These are phyloP conservation scores for Calypte anna DNA, from an alignment of 2,113 vertebrate species.

Conservation along the genomic window DNA sequence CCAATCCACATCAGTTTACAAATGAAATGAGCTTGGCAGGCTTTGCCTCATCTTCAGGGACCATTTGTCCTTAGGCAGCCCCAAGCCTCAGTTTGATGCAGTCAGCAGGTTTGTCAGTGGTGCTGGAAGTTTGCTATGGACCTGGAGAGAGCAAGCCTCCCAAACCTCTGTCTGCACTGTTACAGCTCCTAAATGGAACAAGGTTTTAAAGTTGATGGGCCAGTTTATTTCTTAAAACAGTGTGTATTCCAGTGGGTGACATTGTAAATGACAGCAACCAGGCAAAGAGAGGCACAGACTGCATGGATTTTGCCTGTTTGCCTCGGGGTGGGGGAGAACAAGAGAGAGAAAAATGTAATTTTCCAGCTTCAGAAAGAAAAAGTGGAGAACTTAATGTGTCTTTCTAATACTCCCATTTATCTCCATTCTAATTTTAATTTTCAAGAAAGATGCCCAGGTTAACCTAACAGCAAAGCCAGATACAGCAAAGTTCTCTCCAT, in stretches of 20 bases:
- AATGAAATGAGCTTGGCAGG: neutral
- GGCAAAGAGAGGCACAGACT: neutral
- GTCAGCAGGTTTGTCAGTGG: neutral
- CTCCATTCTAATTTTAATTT: neutral
- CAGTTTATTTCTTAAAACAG: neutral
- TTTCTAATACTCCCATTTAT: neutral
- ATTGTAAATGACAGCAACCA: neutral
- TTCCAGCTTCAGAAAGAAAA: neutral
- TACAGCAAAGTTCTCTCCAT: rapidly evolving
- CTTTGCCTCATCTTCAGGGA: neutral
- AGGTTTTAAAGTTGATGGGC: neutral
- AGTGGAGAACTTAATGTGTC: neutral
- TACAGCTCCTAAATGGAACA: neutral
- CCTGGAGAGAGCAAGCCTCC: neutral
- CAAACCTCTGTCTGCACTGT: neutral
- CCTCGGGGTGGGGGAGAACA: neutral
- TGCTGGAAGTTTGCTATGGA: neutral
- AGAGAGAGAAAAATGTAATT: neutral
- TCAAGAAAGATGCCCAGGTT: neutral
- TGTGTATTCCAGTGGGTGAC: neutral
- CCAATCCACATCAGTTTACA: neutral
- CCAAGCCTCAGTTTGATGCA: rapidly evolving
- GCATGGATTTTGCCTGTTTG: neutral
- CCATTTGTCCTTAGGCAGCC: neutral
- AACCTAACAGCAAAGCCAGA: neutral